These are phyloP conservation scores for Takifugu bimaculatus DNA, from an alignment of 2,113 vertebrate species.

Conservation along the genomic window DNA sequence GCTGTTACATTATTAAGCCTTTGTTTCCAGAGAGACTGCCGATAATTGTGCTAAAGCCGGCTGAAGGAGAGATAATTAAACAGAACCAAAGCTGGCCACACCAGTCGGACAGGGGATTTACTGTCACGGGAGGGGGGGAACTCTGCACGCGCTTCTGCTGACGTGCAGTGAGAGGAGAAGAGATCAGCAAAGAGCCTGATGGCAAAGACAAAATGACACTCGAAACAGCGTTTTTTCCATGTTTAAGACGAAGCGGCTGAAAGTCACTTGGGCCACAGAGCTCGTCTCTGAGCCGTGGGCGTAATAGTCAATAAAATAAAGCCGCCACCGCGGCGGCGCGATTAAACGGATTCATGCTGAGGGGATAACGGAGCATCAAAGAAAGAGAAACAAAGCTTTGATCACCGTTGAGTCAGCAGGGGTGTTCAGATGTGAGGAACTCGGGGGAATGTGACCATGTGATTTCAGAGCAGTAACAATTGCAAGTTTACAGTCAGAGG, in stretches of 20 bases:
- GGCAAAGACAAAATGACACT: background rate
- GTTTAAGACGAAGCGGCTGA: background rate
- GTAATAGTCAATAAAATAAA: background rate
- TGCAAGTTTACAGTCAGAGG: no score
- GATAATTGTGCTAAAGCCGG: slow-evolving; percentile 19
- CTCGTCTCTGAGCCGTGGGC: background rate
- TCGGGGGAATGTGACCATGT: no score
- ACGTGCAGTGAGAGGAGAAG: background rate
- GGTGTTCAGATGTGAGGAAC: background rate
- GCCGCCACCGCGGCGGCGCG: slow-evolving; percentile 6
- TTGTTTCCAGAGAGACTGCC: slow-evolving; percentile 8
- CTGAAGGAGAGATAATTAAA: slow-evolving; percentile 41
- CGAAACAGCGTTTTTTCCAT: background rate
- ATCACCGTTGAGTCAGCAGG: background rate
- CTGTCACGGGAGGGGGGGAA: slow-evolving; percentile 4
- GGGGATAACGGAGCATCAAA: background rate
- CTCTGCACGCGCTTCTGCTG: slow-evolving; percentile 9
- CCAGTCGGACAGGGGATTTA: slow-evolving; percentile 24
- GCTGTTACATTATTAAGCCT: slow-evolving; percentile 17
- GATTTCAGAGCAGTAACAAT: no score
- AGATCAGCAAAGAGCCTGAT: background rate
- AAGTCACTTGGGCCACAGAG: slow-evolving; percentile 11
- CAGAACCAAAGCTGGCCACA: slow-evolving; percentile 31
- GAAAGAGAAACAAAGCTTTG: background rate
- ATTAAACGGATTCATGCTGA: background rate